Base-by-base conservation (phyloP, 2,888 invertebrate species). In the Sarcophaga variegata region DNA sequence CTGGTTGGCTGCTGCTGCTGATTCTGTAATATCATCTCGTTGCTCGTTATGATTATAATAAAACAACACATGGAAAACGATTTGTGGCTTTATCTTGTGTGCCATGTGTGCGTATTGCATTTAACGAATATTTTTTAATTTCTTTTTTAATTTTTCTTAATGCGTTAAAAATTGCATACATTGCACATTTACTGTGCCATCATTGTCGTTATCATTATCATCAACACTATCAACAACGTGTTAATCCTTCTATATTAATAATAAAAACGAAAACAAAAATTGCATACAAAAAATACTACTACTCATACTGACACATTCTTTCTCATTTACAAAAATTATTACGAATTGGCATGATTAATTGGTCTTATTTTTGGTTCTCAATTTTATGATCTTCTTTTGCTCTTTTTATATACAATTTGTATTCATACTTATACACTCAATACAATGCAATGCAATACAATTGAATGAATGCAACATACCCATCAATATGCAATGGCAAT, bases 31-130 rank as follows among this genome's bases (percentile, higher is more conserved):
- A 82, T 78, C 70, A 83, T 83, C 72, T 67, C 62, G 45, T 75
- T 76, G 6, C 37, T 37, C 49, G 62, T 45, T 83, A 71, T 67
- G 71, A 71, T 79, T 75, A 70, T 45, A 49, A 83, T 79, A 71
- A 75, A 80, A 84, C 25, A 81, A 76, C 80, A 76, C 75, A 76
- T 72, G 67, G 84, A 84, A 76, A 84, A 84, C 84, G 79, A 79
- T 87, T 87, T 87, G 87, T 82, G 87, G 84, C 87, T 79, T 87
- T 54, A 82, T 70, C 78, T 79, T 87, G 84, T 87, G 84, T 82
- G 87, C 81, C 84, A 67, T 87, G 66, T 71, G 79, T 67, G 81
- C 77, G 74, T 64, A 62, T 81, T 78, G 82, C 67, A 81, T 11
- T 27, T 49, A 66, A 37, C 54, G 20, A 27, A 54, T 76, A 77